Percentiles rank a stretch among this genome's conserved stretches.
These are phyloP conservation scores for Cladopsammia gracilis DNA, from an alignment of 64 coral and sea anemone species.

Conservation along the genomic window DNA sequence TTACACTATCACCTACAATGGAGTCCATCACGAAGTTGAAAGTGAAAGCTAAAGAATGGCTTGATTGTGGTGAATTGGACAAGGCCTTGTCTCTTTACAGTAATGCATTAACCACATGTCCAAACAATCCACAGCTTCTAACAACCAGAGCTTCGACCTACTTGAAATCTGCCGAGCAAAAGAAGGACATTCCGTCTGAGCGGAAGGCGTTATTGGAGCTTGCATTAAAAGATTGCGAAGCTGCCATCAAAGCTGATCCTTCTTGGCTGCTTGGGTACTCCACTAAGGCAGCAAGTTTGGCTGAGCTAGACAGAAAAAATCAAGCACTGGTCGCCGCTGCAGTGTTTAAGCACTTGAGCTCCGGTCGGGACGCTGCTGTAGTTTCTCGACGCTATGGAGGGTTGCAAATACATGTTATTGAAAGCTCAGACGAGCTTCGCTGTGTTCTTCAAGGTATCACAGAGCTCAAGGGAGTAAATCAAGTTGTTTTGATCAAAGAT, in stretches of 20 bases:
- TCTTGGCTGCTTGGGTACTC: background rate
- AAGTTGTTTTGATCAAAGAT: conserved; percentile 15
- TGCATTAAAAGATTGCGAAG: background rate
- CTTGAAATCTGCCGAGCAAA: background rate
- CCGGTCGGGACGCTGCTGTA: background rate
- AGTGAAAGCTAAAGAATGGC: too few species aligned
- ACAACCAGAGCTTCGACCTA: conserved; percentile 9
- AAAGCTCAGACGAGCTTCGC: background rate
- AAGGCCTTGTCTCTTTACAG: background rate
- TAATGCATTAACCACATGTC: background rate
- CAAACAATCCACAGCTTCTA: background rate
- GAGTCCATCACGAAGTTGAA: background rate
- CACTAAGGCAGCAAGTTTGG: background rate
- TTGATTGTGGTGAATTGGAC: too few species aligned
- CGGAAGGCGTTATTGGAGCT: background rate
- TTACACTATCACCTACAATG: background rate
- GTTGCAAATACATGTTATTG: background rate
- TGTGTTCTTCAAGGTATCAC: background rate
- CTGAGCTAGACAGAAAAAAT: background rate
- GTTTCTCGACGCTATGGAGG: background rate
- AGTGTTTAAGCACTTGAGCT: conserved; percentile 16
- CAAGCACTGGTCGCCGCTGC: background rate
- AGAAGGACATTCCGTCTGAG: background rate
- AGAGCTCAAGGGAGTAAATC: background rate
- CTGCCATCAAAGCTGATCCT: conserved; percentile 4